These are phyloP conservation scores for Drosophila repleta DNA, from an alignment of 1,140 invertebrate genomes.

Conservation along the genomic window DNA sequence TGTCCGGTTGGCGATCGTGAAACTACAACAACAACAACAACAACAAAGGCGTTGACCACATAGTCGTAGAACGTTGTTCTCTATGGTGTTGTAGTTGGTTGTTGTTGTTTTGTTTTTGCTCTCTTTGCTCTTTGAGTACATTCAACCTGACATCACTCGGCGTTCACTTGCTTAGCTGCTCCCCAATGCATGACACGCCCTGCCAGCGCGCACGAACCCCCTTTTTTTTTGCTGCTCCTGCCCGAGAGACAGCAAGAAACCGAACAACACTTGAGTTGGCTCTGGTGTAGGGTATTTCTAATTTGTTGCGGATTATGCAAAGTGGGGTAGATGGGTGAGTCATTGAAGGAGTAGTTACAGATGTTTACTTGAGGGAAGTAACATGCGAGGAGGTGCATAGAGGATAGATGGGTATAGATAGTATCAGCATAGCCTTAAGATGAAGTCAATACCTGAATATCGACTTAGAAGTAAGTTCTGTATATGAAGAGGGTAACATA, in stretches of 20 bases:
- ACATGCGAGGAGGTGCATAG: too few relatives aligned
- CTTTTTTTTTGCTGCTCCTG: background rate
- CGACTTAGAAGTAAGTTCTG: too few relatives aligned
- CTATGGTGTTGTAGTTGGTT: slow-evolving; percentile 53
- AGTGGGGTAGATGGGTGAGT: background rate
- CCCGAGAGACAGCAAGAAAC: background rate
- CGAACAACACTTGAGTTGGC: slow-evolving; percentile 1
- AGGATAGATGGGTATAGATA: too few relatives aligned
- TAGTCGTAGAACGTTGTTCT: slow-evolving; percentile 55
- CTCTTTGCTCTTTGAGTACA: slow-evolving; percentile 60
- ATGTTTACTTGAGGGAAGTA: too few relatives aligned
- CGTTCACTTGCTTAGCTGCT: slow-evolving; percentile 42
- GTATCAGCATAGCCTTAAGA: too few relatives aligned
- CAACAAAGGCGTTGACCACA: slow-evolving; percentile 23
- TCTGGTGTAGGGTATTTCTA: background rate
- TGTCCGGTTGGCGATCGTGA: slow-evolving; percentile 67
- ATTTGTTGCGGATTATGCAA: too few relatives aligned
- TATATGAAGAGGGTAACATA: too few relatives aligned
- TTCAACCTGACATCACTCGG: slow-evolving; percentile 59
- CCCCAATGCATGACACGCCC: slow-evolving; percentile 40
- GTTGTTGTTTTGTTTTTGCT: slow-evolving; percentile 19
- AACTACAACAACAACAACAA: slow-evolving; percentile 41
- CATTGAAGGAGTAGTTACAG: too few relatives aligned
- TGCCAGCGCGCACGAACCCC: background rate
- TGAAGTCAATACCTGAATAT: too few relatives aligned